Evolutionary conservation across 1,140 invertebrate species (phyloP).

Genomic region (Drosophila equinoxialis): DNA sequence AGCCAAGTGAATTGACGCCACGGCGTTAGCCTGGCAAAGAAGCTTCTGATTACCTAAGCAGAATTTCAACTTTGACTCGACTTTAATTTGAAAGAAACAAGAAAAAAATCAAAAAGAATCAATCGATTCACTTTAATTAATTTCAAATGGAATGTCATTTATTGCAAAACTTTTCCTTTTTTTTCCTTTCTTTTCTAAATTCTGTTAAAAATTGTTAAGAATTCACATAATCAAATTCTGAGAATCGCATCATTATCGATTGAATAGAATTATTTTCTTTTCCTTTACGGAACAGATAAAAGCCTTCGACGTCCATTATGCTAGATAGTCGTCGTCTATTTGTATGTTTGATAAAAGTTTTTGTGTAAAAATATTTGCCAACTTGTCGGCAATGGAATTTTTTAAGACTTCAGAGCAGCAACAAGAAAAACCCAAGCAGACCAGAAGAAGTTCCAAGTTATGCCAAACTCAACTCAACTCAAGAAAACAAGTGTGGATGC

Average conservation of each 20-base stretch:
- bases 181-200: too few relatives aligned
- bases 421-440: not conserved
- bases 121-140: conserved; percentile 3
- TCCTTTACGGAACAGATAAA: conserved; percentile 27
- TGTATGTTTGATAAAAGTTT: conserved; percentile 32
- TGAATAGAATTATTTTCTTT: not conserved
- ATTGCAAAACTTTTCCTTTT: not conserved
- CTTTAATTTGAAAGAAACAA: not conserved
- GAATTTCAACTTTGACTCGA: not conserved
- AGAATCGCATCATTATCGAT: not conserved
- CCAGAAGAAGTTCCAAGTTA: conserved; percentile 42
- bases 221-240: not conserved
- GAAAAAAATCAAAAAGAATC: not conserved
- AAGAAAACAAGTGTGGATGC: conserved; percentile 31
- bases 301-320: conserved; percentile 18
- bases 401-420: conserved; percentile 12
- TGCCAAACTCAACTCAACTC: conserved; percentile 50
- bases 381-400: conserved; percentile 50
- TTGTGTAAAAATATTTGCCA: conserved; percentile 53
- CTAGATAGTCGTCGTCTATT: conserved; percentile 32
- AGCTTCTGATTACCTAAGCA: conserved; percentile 7
- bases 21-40: not conserved
- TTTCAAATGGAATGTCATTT: not conserved
- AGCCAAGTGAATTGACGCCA: conserved; percentile 4
- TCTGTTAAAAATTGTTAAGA: not conserved